Conservation (phyloP, 2,888 invertebrate species). For the Podabrus alpinus region DNA sequence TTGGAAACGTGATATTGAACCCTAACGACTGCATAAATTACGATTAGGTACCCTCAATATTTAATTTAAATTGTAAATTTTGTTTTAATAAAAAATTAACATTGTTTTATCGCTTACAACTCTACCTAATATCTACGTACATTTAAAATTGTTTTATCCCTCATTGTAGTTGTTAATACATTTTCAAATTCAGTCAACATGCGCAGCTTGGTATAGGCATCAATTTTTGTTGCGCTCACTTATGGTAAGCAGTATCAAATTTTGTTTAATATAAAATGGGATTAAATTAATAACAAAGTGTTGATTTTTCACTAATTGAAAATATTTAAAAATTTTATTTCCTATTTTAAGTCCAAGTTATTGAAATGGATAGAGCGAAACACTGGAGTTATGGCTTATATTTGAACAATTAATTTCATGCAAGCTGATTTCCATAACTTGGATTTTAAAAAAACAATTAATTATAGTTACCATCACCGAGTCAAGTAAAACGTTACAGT, state of each 20-base stretch:
- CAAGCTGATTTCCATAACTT: too few relatives aligned
- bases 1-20: background rate
- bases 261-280: background rate
- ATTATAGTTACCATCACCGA: too few relatives aligned
- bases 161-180: background rate
- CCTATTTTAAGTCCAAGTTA: too few relatives aligned
- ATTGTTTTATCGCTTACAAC: background rate
- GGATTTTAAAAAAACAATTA: too few relatives aligned
- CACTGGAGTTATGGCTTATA: too few relatives aligned
- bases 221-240: background rate
- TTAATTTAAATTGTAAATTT: background rate
- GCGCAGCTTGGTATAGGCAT: background rate
- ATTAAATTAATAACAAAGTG: too few relatives aligned
- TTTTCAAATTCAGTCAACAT: background rate
- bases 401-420: too few relatives aligned
- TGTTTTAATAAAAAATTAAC: background rate
- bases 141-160: background rate
- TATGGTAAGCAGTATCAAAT: background rate
- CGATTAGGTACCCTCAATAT: background rate
- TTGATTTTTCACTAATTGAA: too few relatives aligned
- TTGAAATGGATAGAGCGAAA: too few relatives aligned
- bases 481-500: too few relatives aligned
- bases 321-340: too few relatives aligned
- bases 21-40: background rate
- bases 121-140: background rate